Evolutionary conservation across 2,888 invertebrate genomes (phyloP), one percentile per base, ranked within the genome.

Genomic region (Cerastis rubricosa): DNA sequence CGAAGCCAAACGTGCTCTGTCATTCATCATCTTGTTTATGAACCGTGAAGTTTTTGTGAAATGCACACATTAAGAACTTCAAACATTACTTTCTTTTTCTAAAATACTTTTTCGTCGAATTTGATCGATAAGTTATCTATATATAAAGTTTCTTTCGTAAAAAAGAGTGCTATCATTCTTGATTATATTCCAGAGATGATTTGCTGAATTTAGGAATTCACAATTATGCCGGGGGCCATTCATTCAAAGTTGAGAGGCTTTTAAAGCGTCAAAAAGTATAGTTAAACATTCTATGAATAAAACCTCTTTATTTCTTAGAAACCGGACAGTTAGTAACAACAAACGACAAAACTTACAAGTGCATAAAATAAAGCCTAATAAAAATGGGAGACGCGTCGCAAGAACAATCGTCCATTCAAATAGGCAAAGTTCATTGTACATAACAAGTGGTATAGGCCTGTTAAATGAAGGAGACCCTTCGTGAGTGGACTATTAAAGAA

Each of bases 391-490:
- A 88, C 90, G 89, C 92, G 87, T 92, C 90, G 89, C 90, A 86
- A 85, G 91, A 89, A 93, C 93, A 95, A 94, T 93, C 81, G 89
- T 85, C 88, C 92, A 92, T 93, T 94, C 91, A 94, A 93, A 93
- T 92, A 92, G 91, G 91, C 92, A 94, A 96, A 95, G 96, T 96
- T 96, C 96, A 96, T 94, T 91, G 96, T 93, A 94, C 95, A 96
- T 93, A 94, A 86, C 91, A 89, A 89, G 87, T 86, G 83, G 67
- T 93, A 93, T 91, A 93, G 89, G 87, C 92, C 95, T 91, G 92
- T 91, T 87, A 89, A 93, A 90, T 95, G 91, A 74, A 92, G 87
- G 79, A 95, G 94, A 78, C 86, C 86, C 81, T 84, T 91, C 89
- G 84, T 88, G 88, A 88, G 86, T 87, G 88, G 79, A 83, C 84